Conservation (phyloP, 2,113 vertebrate species). For the Circaetus gallicus region DNA sequence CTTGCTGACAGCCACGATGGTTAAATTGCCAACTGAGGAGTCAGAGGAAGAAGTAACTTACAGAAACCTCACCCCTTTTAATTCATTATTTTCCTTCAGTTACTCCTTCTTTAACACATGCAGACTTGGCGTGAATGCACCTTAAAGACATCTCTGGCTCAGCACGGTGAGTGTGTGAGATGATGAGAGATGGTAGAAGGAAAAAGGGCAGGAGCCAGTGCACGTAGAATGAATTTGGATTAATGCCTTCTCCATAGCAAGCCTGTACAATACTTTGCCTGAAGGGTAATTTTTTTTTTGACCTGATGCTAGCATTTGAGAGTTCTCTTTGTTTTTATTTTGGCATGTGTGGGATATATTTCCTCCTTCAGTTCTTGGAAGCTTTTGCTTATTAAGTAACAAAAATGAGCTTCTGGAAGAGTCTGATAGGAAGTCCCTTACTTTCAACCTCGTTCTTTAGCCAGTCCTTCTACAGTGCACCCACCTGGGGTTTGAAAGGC, state of each 20-base stretch:
- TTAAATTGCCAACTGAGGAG: no score
- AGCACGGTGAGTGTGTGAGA: rapidly evolving
- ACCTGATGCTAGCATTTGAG: background rate
- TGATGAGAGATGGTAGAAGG: background rate
- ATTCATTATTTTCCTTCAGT: background rate
- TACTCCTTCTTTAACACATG: background rate
- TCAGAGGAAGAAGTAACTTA: background rate
- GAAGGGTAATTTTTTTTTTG: background rate
- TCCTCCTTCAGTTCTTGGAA: background rate
- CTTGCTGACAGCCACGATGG: rapidly evolving
- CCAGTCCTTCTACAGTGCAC: background rate
- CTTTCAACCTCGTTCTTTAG: background rate
- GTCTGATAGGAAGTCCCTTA: background rate
- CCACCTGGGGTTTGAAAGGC: background rate
- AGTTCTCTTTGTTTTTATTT: background rate
- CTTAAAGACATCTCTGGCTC: background rate
- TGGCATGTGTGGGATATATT: background rate
- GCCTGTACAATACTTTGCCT: rapidly evolving
- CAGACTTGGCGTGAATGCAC: rapidly evolving
- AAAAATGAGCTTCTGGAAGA: background rate
- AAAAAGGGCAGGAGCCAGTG: background rate
- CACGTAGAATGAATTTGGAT: background rate
- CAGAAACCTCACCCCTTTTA: background rate
- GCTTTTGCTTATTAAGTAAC: background rate
- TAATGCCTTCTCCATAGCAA: background rate